Conservation (phyloP, 2,888 invertebrate species). For the Hirtodrosophila duncani region DNA sequence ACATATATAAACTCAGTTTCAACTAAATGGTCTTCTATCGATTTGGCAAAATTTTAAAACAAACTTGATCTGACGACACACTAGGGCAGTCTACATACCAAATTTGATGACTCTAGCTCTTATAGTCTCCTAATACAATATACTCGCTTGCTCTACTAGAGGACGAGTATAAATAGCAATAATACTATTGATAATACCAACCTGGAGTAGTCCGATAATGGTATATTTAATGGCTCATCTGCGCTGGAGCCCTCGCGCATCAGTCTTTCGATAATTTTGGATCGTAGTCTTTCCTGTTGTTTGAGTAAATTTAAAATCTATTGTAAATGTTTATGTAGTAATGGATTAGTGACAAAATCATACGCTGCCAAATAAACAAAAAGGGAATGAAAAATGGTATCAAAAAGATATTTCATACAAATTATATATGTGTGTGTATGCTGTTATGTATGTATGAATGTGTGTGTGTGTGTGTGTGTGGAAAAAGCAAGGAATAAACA, state of each 20-base stretch:
- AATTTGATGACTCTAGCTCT: too few species aligned
- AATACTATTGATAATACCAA: slow-evolving; percentile 72
- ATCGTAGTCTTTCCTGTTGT: slow-evolving; percentile 85
- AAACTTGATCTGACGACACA: too few species aligned
- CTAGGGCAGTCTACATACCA: too few species aligned
- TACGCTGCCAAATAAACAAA: slow-evolving; percentile 14
- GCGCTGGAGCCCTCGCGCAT: slow-evolving; percentile 91
- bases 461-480: not conserved
- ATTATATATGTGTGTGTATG: too few species aligned
- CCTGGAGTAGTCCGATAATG: slow-evolving; percentile 93
- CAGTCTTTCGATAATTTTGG: slow-evolving; percentile 88
- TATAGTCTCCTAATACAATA: too few species aligned
- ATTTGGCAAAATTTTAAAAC: too few species aligned
- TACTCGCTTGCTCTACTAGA: too few species aligned
- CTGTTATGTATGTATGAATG: not conserved
- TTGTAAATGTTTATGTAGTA: slow-evolving; percentile 64
- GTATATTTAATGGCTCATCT: slow-evolving; percentile 92
- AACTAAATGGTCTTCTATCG: too few species aligned
- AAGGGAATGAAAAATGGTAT: not conserved
- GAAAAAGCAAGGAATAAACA: not conserved
- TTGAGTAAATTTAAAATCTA: slow-evolving; percentile 74
- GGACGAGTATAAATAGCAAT: too few species aligned
- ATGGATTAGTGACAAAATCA: slow-evolving; percentile 38
- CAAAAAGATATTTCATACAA: too few species aligned
- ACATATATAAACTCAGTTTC: too few species aligned